Evolutionary conservation across 2,888 invertebrate species (phyloP).

Genomic region (Camptogramma bilineatum): DNA sequence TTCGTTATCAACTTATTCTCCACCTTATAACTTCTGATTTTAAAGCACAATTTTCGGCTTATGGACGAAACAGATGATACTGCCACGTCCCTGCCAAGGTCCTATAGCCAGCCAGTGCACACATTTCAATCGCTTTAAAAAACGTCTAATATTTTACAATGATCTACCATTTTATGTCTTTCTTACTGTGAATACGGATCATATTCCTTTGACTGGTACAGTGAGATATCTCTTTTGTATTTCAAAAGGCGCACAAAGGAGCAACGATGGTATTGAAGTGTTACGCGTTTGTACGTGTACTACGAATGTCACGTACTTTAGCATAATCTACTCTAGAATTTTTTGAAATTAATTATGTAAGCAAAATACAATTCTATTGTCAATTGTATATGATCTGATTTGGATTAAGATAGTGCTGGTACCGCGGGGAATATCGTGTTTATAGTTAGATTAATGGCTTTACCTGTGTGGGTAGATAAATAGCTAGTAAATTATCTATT

Average conservation of each 20-base stretch:
- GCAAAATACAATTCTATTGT: constrained; percentile 43
- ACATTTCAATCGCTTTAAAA: constrained; percentile 57
- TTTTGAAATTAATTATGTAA: constrained; percentile 49
- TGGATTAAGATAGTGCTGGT: constrained; percentile 38
- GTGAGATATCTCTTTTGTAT: constrained; percentile 47
- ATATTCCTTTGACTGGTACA: constrained; percentile 20
- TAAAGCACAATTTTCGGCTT: constrained; percentile 44
- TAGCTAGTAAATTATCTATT: constrained; percentile 17
- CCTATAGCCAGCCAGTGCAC: constrained; percentile 71
- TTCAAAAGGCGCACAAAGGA: constrained; percentile 58
- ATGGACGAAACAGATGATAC: constrained; percentile 64
- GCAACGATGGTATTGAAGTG: constrained; percentile 66
- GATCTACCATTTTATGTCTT: constrained; percentile 46
- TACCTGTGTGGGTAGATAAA: constrained; percentile 47
- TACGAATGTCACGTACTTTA: constrained; percentile 70
- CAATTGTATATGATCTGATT: constrained; percentile 38
- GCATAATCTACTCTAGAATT: constrained; percentile 61
- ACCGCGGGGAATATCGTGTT: constrained; percentile 51
- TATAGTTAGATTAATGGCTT: constrained; percentile 53
- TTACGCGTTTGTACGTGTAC: constrained; percentile 71
- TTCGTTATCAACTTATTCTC: constrained; percentile 30
- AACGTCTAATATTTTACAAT: constrained; percentile 52
- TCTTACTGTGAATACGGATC: constrained; percentile 27
- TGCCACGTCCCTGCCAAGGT: constrained; percentile 74
- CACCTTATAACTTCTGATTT: constrained; percentile 1